Conservation (phyloP, 1,140 invertebrate genomes). For the Conus ventricosus region DNA sequence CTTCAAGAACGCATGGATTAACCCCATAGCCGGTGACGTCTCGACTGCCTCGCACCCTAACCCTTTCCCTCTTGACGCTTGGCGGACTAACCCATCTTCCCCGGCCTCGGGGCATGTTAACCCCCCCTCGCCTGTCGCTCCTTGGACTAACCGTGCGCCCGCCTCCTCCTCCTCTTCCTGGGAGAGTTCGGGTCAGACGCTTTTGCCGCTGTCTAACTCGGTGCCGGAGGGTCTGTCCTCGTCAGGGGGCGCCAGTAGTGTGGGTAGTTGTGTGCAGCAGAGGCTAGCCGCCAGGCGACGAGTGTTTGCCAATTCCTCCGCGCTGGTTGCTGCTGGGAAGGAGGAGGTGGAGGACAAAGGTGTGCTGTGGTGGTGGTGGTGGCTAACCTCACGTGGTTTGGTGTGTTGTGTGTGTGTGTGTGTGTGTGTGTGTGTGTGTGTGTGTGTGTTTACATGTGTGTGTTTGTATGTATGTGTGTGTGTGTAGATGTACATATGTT, state of each 20-base stretch:
- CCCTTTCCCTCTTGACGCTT: slow-evolving; percentile 13
- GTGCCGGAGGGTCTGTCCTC: slow-evolving; percentile 18
- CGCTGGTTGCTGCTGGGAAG: background rate
- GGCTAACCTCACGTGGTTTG: background rate
- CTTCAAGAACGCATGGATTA: slow-evolving; percentile 17
- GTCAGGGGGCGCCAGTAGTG: slow-evolving; percentile 53
- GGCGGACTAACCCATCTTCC: background rate
- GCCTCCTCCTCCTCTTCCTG: background rate
- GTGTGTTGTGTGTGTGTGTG: background rate
- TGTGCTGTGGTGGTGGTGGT: background rate
- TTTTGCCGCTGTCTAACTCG: background rate
- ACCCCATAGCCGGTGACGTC: slow-evolving; percentile 4
- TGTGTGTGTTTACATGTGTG: background rate
- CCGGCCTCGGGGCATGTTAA: background rate
- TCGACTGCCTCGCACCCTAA: background rate
- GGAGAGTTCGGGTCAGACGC: background rate
- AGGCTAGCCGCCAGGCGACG: slow-evolving; percentile 31
- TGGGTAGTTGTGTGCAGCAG: slow-evolving; percentile 39
- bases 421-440: background rate
- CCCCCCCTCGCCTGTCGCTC: background rate
- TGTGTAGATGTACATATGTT: background rate
- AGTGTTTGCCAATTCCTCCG: background rate
- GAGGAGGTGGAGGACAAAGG: slow-evolving; percentile 11
- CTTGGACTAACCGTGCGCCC: background rate
- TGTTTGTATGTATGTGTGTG: background rate